Conservation (phyloP, 2,888 invertebrate species). For the Tuta absoluta region DNA sequence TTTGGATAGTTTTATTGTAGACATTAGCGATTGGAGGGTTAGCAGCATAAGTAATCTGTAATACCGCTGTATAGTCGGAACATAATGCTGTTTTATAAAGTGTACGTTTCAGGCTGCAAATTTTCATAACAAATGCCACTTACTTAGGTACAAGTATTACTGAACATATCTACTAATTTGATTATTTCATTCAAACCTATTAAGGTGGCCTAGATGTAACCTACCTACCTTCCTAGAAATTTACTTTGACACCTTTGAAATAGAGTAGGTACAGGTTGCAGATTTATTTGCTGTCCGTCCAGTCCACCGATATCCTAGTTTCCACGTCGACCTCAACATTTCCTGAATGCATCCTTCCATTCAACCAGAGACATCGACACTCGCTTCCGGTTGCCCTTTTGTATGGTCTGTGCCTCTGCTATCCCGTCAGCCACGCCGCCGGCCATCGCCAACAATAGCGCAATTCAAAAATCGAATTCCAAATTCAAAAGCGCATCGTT, state of each 20-base stretch:
- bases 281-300: constrained; percentile 50
- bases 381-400: constrained; percentile 75
- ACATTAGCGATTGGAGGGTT: constrained; percentile 54
- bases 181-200: too few relatives aligned
- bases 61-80: neutral
- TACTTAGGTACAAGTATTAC: too few relatives aligned
- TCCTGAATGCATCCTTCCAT: constrained; percentile 69
- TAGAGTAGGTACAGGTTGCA: neutral
- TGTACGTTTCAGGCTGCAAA: too few relatives aligned
- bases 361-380: constrained; percentile 69
- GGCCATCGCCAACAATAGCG: constrained; percentile 70
- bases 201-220: neutral
- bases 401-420: constrained; percentile 54
- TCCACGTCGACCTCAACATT: constrained; percentile 65
- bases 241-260: neutral
- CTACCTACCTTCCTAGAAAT: too few relatives aligned
- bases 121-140: too few relatives aligned
- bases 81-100: too few relatives aligned
- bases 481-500: constrained; percentile 81
- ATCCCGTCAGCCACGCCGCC: constrained; percentile 63
- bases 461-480: constrained; percentile 76
- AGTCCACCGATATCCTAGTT: constrained; percentile 39
- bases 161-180: too few relatives aligned
- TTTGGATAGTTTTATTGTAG: constrained; percentile 48
- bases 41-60: constrained; percentile 34